These are phyloP conservation scores for Paramormyrops hopkinsi DNA, from an alignment of 2,797 vertebrate genomes.

Conservation along the genomic window DNA sequence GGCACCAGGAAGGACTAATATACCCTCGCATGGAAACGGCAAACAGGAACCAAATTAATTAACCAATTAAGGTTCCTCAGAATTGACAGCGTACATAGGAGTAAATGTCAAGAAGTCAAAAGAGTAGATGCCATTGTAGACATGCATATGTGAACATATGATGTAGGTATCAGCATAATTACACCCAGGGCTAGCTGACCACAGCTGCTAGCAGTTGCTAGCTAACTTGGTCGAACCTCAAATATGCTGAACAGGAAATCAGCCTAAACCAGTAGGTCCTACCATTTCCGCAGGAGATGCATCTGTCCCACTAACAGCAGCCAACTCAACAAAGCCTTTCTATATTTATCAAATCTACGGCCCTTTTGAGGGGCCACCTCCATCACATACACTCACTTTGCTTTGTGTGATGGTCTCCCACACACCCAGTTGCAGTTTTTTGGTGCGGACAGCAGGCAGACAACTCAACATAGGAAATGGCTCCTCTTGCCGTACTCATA, in stretches of 20 bases:
- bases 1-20: neutral
- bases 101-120: neutral
- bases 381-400: neutral
- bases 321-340: neutral
- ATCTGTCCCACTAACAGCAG: neutral
- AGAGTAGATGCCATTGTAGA: neutral
- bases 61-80: neutral
- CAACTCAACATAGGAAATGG: neutral
- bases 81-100: neutral
- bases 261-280: neutral
- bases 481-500: neutral
- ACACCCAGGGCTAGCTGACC: neutral
- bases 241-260: neutral
- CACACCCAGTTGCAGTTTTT: neutral
- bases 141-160: neutral
- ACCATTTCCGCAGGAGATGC: neutral
- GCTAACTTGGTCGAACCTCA: neutral
- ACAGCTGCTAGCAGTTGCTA: neutral
- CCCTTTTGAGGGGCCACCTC: neutral
- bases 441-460: neutral
- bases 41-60: neutral
- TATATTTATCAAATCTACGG: neutral
- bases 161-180: neutral
- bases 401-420: neutral
- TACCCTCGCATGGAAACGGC: neutral